phyloP scores from a whole-genome alignment of 2,797 vertebrate genomes.

The Sebastes steindachneri region DNA sequence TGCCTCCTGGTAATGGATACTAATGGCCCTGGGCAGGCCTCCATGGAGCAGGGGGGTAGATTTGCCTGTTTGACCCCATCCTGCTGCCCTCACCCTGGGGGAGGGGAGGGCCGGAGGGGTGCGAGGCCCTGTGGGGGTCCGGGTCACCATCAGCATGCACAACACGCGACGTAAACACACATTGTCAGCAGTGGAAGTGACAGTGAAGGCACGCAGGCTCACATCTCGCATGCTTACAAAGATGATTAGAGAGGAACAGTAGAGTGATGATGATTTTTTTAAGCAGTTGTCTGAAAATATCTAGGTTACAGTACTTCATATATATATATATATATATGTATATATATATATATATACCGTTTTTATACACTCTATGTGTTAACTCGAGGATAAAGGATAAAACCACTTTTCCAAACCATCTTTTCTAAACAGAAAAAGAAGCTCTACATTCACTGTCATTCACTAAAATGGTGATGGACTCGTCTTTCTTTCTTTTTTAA shows the following conservation, averaged over 20 bases:
- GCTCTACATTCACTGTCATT: not conserved
- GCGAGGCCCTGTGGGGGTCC: conserved; percentile 55
- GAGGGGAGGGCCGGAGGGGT: conserved; percentile 46
- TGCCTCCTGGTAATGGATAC: conserved; percentile 76
- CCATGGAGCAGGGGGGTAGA: conserved; percentile 60
- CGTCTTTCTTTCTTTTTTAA: not conserved
- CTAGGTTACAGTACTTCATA: not conserved
- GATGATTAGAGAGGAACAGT: not conserved
- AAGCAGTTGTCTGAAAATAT: not conserved
- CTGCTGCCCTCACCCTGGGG: conserved; percentile 59
- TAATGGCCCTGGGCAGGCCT: conserved; percentile 77
- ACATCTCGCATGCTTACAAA: conserved; percentile 4
- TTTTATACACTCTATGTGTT: not conserved
- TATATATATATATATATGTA: no score
- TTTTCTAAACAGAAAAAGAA: conserved; percentile 5
- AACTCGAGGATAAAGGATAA: not conserved
- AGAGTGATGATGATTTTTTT: not conserved
- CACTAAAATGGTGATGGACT: not conserved
- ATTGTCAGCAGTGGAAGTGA: conserved; percentile 37
- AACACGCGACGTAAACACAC: conserved; percentile 69
- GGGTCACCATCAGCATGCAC: conserved; percentile 75
- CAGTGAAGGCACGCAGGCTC: conserved; percentile 7
- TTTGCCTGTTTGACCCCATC: conserved; percentile 75
- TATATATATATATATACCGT: not conserved
- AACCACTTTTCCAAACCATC: not conserved